Percentiles rank a stretch among this genome's conserved stretches.
Evolutionary conservation across 2,888 invertebrate species (phyloP).

Genomic region (Dioctria rufipes): DNA sequence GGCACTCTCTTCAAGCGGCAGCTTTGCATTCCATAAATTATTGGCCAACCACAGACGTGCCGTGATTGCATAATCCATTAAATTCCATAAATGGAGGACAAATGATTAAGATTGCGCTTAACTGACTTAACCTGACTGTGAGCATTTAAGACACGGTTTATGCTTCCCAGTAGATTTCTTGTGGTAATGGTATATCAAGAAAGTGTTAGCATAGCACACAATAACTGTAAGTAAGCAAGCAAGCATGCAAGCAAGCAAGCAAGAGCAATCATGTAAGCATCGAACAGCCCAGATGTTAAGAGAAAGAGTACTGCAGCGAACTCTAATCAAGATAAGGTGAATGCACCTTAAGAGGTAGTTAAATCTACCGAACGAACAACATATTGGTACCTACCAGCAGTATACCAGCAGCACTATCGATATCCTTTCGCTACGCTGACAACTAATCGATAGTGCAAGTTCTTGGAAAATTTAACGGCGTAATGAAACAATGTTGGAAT

Average conservation of each 20-base stretch:
- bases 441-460: conserved; percentile 38
- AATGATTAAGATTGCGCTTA: conserved; percentile 49
- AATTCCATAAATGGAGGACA: conserved; percentile 51
- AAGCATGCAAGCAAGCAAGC: neutral
- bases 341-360: conserved; percentile 16
- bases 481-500: conserved; percentile 29
- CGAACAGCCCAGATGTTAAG: neutral
- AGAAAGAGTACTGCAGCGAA: neutral
- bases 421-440: conserved; percentile 13
- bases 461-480: conserved; percentile 11
- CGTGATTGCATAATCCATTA: conserved; percentile 49
- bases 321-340: conserved; percentile 39
- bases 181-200: conserved; percentile 40
- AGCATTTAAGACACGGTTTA: conserved; percentile 38
- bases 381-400: no score
- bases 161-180: conserved; percentile 36
- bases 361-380: neutral
- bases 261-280: neutral
- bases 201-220: conserved; percentile 2
- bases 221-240: neutral
- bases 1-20: neutral
- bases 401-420: neutral
- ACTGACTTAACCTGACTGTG: conserved; percentile 38
- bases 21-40: conserved; percentile 46
- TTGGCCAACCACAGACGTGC: conserved; percentile 49